phyloP scores from a whole-genome alignment of 1,140 invertebrate genomes.

The Nilaparvata lugens region DNA sequence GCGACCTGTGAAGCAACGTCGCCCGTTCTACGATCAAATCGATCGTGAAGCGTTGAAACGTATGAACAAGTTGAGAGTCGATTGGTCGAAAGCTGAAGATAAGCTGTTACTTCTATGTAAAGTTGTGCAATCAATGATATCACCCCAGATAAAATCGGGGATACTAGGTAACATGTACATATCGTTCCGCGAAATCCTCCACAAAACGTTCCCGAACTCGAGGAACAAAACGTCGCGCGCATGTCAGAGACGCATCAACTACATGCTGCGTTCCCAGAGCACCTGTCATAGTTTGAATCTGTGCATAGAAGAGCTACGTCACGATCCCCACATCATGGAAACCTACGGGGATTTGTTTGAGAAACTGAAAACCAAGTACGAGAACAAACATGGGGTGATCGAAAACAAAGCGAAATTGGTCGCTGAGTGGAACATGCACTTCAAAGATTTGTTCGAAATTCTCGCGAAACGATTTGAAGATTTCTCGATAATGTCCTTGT shows the following conservation, averaged over 20 bases:
- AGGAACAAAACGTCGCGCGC: conserved; percentile 60
- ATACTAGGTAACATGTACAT: conserved; percentile 39
- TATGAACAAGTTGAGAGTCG: conserved; percentile 50
- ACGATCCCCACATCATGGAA: conserved; percentile 41
- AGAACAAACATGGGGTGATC: no score
- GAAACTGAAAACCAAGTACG: conserved; percentile 23
- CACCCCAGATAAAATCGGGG: conserved; percentile 39
- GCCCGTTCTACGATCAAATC: conserved; percentile 50
- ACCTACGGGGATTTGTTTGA: conserved; percentile 32
- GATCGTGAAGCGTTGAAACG: conserved; percentile 54
- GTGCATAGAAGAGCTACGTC: conserved; percentile 49
- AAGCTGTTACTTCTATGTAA: conserved; percentile 55
- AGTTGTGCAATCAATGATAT: conserved; percentile 53
- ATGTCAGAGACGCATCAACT: conserved; percentile 52
- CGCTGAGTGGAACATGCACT: neutral
- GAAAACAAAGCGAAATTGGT: conserved; percentile 20
- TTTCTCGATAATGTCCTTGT: no score
- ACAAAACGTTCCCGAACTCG: conserved; percentile 39
- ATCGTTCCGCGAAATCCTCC: conserved; percentile 52
- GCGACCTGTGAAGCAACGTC: conserved; percentile 14
- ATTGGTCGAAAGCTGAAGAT: conserved; percentile 53
- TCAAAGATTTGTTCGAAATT: neutral
- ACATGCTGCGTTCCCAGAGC: conserved; percentile 49
- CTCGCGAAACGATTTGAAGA: no score
- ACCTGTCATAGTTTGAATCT: conserved; percentile 47